Evolutionary conservation across 2,888 invertebrate genomes (phyloP), one percentile per base, ranked within the genome.

Genomic region (Elgonia sp.): DNA sequence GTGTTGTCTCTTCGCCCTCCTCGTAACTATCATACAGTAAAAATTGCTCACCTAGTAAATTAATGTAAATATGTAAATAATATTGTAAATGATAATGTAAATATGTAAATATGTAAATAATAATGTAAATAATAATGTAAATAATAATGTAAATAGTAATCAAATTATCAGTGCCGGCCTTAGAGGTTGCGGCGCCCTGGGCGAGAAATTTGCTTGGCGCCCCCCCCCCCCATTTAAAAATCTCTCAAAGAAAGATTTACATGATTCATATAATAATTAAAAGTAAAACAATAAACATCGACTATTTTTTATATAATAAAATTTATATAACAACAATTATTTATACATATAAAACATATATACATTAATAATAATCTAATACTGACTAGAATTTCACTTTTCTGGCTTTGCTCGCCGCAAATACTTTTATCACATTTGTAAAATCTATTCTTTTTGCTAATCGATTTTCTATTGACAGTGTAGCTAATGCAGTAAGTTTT

Each of bases 371-470:
- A 60, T 18, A 21, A n/a, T n/a, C 12, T 40, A 6, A 65, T 65
- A 37, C 29, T 63, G 20, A 63, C 16, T 65, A 18, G 21, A 72
- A 55, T 20, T 55, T 21, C 12, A 72, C 63, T 67, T 67, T 77
- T 65, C 77, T 50, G 21, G 65, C 65, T 46, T 77, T 65, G 37
- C 46, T 65, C 21, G 46, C n/a, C 46, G 63, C 50, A 65, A 77
- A 77, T 65, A 29, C 53, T 65, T 77, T 46, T 16, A 77, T 50
- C 18, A 53, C 39, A 18, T 63, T 37, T 29, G 55, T 21, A 39
- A 65, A 65, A 67, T 77, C 65, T 77, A 77, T 46, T 76, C 18
- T 77, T 65, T 77, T n/a, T n/a, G 62, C 21, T n/a, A 77, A 63
- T 53, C 46, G 16, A 65, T 70, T 70, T 60, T 80, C 80, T 53